Conservation (phyloP, 2,113 vertebrate genomes). For the Brevimyrus niger region DNA sequence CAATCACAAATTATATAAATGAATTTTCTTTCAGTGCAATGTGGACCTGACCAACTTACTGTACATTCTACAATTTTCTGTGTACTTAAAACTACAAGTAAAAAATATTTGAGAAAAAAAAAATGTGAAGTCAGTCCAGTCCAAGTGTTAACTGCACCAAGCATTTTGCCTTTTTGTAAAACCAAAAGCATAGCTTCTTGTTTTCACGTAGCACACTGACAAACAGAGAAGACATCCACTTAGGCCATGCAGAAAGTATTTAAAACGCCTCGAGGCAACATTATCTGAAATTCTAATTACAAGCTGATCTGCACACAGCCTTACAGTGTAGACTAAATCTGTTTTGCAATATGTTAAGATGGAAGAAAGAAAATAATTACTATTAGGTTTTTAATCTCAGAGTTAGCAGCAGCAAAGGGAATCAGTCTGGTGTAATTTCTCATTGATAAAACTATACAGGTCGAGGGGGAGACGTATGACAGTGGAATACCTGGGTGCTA, state of each 20-base stretch:
- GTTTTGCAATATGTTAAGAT: not conserved
- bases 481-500: not conserved
- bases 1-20: not conserved
- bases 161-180: not conserved
- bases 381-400: not conserved
- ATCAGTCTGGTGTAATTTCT: not conserved
- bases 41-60: not conserved
- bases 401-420: not conserved
- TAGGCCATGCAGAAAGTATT: not conserved
- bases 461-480: not conserved
- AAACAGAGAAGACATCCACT: not conserved
- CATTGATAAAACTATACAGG: not conserved
- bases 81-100: not conserved
- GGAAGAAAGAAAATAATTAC: not conserved
- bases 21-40: not conserved
- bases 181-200: not conserved
- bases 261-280: not conserved
- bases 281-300: not conserved
- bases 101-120: not conserved
- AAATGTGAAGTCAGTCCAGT: not conserved
- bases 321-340: not conserved
- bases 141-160: not conserved
- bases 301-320: not conserved
- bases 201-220: not conserved
- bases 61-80: not conserved